Evolutionary conservation across 2,888 invertebrate genomes (phyloP).

Genomic region (Nymphalis urticae): DNA sequence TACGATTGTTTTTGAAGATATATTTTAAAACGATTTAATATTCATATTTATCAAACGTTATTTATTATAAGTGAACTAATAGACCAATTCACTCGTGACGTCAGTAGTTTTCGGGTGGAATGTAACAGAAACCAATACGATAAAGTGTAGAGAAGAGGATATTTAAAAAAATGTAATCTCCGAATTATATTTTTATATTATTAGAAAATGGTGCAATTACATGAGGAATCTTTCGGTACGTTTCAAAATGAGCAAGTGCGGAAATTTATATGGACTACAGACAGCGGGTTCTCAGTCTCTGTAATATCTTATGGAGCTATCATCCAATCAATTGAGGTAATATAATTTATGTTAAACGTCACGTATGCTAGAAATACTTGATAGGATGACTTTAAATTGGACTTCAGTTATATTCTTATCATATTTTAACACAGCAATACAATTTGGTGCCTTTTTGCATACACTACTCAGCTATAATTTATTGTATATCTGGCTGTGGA

Average conservation of each 20-base stretch:
- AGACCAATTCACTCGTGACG: too few species aligned
- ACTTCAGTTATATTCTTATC: too few species aligned
- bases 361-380: too few species aligned
- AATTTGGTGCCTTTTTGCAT: background rate
- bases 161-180: background rate
- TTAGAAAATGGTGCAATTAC: conserved; percentile 58
- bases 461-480: too few species aligned
- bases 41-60: background rate
- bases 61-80: background rate
- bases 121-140: too few species aligned
- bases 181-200: background rate
- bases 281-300: conserved; percentile 80
- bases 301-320: conserved; percentile 91
- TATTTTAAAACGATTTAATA: background rate
- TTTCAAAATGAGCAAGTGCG: conserved; percentile 63
- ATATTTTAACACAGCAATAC: background rate
- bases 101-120: too few species aligned
- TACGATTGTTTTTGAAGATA: background rate
- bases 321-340: conserved; percentile 85
- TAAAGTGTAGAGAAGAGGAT: too few species aligned
- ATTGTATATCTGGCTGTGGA: background rate
- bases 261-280: conserved; percentile 84
- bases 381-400: too few species aligned
- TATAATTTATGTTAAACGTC: background rate
- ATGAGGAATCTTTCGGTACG: conserved; percentile 56